Evolutionary conservation across 1,140 invertebrate species (phyloP).

Genomic region (Solenopsis fugax): DNA sequence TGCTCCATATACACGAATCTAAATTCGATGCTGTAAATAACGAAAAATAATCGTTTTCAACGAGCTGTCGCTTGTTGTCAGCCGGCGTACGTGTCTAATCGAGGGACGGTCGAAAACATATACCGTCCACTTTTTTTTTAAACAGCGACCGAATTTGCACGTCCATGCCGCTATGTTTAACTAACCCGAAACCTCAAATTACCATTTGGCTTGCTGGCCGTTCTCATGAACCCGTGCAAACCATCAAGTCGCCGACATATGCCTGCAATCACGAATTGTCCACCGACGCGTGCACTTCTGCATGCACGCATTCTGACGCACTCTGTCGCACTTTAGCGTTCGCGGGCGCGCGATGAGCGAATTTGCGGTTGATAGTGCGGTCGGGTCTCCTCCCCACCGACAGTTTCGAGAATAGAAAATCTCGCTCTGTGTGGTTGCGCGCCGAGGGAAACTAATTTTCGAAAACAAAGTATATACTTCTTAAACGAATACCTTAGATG

Average conservation of each 20-base stretch:
- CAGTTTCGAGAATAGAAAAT: slow-evolving; percentile 25
- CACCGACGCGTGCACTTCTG: slow-evolving; percentile 72
- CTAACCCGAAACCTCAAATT: slow-evolving; percentile 68
- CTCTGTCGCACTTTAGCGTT: slow-evolving; percentile 49
- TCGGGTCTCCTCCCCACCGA: slow-evolving; percentile 31
- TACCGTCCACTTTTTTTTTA: slow-evolving; percentile 46
- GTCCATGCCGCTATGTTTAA: slow-evolving; percentile 40
- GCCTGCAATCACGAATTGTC: slow-evolving; percentile 72
- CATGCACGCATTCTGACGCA: slow-evolving; percentile 69
- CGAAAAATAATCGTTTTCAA: slow-evolving; percentile 4
- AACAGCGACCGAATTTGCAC: slow-evolving; percentile 20
- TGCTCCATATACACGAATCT: background rate
- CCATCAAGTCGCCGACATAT: slow-evolving; percentile 71
- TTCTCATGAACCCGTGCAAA: slow-evolving; percentile 55
- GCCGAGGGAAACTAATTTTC: background rate
- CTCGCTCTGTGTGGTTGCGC: background rate
- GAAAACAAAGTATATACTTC: too few relatives aligned
- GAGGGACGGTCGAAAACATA: slow-evolving; percentile 24
- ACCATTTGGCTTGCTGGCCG: slow-evolving; percentile 66
- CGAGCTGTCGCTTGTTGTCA: background rate
- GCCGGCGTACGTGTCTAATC: background rate
- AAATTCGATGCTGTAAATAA: background rate
- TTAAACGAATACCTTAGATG: background rate
- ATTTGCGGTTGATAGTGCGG: slow-evolving; percentile 69
- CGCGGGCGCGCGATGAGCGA: slow-evolving; percentile 41